phyloP scores from a whole-genome alignment of 2,888 invertebrate species.

The Amblyjoppa fuscipennis region DNA sequence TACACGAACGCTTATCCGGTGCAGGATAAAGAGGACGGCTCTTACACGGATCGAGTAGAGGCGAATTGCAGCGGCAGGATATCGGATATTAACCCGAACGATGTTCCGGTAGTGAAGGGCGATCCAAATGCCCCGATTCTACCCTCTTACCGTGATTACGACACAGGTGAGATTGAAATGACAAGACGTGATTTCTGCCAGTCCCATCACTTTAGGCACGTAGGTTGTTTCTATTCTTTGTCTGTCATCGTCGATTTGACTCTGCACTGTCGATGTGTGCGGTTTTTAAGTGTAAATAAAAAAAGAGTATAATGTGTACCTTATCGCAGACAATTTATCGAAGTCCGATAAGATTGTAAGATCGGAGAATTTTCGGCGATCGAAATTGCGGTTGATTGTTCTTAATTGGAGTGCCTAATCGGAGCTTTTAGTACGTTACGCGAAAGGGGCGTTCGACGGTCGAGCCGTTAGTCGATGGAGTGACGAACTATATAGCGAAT shows the following conservation, averaged over 20 bases:
- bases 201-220: background rate
- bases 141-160: constrained; percentile 47
- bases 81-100: constrained; percentile 55
- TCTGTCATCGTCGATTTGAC: no score
- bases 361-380: background rate
- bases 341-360: background rate
- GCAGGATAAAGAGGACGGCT: constrained; percentile 59
- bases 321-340: background rate
- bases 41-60: background rate
- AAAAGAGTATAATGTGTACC: background rate
- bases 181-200: constrained; percentile 32
- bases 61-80: constrained; percentile 36
- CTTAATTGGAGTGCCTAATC: background rate
- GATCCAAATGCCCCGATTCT: constrained; percentile 50
- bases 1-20: constrained; percentile 82
- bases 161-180: constrained; percentile 15
- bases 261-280: no score
- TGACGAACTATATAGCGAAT: background rate
- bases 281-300: no score
- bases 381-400: background rate
- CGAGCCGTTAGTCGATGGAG: background rate
- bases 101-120: constrained; percentile 16
- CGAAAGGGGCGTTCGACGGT: background rate
- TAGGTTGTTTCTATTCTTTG: no score
- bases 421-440: background rate